Base-by-base conservation (phyloP, 2,797 vertebrate species). In the Poeciliopsis paucimaculata region DNA sequence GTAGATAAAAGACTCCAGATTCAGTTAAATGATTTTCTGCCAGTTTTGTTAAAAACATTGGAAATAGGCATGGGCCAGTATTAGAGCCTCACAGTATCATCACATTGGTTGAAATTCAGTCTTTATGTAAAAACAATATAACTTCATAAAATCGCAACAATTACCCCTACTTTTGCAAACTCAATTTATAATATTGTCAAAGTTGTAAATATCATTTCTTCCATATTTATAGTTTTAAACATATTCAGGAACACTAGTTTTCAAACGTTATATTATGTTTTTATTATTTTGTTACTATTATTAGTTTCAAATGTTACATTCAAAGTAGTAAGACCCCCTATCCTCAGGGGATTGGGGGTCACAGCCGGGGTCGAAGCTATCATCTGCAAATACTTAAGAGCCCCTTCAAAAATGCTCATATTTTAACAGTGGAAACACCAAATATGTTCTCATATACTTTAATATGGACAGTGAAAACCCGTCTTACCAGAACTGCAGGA, bases 21-120 rank as follows among this genome's bases (percentile, higher is more conserved):
- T 80, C 72, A 74, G 73, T 82, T 83, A 77, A 84, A 81, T 72
- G 68, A 46, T 77, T 71, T 79, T n/a, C 34, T 36, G 28, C 60
- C 60, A 18, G 57, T 23, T 68, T 11, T 68, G 36, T 26, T 70
- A 70, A 26, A 70, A 26, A 23, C 66, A 2, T 41, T 41, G 10
- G 2, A 43, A 43, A 15, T 15, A n/a, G 11, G 4, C 39, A 70
- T 23, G 34, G 18, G 15, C 1, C 64, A 26, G 18, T 23, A 5
- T 68, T 68, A 41, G 64, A 34, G 41, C 23, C 36, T 68, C 18
- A 41, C 64, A 23, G 34, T 12, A 23, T 20, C 36, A 66, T 11
- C 16, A 23, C 62, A 0, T 20, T 57, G 53, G 34, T 39, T 39
- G 20, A 5, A 64, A 62, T 68, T 41, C 5, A 70, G 4, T 43